phyloP scores from a whole-genome alignment of 2,797 vertebrate genomes.

The Anabas testudineus region DNA sequence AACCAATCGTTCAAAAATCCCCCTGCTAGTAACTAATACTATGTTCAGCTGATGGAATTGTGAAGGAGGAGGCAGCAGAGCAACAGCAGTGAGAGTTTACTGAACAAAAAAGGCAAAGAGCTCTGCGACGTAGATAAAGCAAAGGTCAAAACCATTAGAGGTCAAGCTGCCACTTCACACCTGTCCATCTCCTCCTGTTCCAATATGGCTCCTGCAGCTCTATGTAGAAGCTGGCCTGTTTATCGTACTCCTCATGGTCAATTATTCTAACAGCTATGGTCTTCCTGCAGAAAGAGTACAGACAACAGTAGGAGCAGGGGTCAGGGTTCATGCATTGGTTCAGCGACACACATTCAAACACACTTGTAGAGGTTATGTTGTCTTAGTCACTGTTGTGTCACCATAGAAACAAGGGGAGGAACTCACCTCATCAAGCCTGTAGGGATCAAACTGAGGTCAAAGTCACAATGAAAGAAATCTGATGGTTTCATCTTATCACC shows the following conservation, averaged over 20 bases:
- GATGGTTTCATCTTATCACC: background rate
- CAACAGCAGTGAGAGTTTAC: slow-evolving; percentile 58
- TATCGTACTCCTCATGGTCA: slow-evolving; percentile 96
- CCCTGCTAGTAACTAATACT: background rate
- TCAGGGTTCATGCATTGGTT: slow-evolving; percentile 81
- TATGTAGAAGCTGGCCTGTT: slow-evolving; percentile 94
- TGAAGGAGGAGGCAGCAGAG: slow-evolving; percentile 19
- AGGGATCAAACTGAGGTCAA: slow-evolving; percentile 11
- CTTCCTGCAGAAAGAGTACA: slow-evolving; percentile 90
- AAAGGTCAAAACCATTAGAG: slow-evolving; percentile 69
- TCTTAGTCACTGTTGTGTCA: background rate
- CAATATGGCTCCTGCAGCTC: slow-evolving; percentile 94
- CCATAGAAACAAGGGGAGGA: background rate
- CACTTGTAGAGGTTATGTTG: background rate
- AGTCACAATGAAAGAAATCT: background rate
- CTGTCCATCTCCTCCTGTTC: slow-evolving; percentile 94
- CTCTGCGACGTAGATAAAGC: slow-evolving; percentile 68
- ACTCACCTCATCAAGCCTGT: slow-evolving; percentile 12
- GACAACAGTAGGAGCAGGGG: slow-evolving; percentile 85
- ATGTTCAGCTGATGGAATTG: background rate
- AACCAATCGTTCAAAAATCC: no score
- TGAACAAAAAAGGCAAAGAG: slow-evolving; percentile 66
- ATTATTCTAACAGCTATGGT: slow-evolving; percentile 91
- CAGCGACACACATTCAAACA: slow-evolving; percentile 34
- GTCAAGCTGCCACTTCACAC: slow-evolving; percentile 88